Conservation (phyloP, 92 coral and sea anemone genomes). For the Actinernus sp. region DNA sequence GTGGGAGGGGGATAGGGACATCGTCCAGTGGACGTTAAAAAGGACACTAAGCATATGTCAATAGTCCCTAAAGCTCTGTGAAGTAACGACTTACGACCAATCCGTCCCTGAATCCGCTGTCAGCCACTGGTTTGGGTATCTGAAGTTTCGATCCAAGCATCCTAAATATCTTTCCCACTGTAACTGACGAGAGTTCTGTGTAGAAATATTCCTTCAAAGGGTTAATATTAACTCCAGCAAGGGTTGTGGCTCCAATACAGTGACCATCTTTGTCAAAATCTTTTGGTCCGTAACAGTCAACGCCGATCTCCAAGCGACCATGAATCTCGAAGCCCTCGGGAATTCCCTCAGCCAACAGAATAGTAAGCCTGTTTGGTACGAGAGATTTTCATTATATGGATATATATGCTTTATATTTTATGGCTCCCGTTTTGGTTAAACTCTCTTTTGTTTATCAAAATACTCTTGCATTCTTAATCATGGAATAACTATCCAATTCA, state of each 20-base stretch:
- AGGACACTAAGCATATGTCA: too few relatives aligned
- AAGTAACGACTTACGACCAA: slow-evolving; percentile 75
- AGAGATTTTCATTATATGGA: neutral
- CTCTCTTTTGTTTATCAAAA: too few relatives aligned
- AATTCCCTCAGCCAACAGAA: slow-evolving; percentile 68
- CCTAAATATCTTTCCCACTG: slow-evolving; percentile 72
- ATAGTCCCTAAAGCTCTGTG: too few relatives aligned
- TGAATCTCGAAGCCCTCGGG: slow-evolving; percentile 70
- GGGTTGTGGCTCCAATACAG: slow-evolving; percentile 66
- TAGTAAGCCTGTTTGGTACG: slow-evolving; percentile 42
- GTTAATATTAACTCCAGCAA: slow-evolving; percentile 72
- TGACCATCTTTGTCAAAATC: slow-evolving; percentile 70
- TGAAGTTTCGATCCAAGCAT: slow-evolving; percentile 83
- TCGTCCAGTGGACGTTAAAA: too few relatives aligned
- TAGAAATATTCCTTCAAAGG: slow-evolving; percentile 74
- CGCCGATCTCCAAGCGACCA: slow-evolving; percentile 78
- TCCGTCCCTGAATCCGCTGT: slow-evolving; percentile 81
- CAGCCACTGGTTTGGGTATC: slow-evolving; percentile 72
- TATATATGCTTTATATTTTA: too few relatives aligned
- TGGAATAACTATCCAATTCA: too few relatives aligned
- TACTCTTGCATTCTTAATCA: too few relatives aligned
- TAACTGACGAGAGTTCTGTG: slow-evolving; percentile 71
- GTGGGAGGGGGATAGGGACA: too few relatives aligned
- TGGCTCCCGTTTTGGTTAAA: too few relatives aligned
- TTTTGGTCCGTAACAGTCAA: slow-evolving; percentile 58